Percentiles rank a stretch among this genome's conserved stretches.
phyloP scores from a whole-genome alignment of 2,797 vertebrate species.

The Todus mexicanus region DNA sequence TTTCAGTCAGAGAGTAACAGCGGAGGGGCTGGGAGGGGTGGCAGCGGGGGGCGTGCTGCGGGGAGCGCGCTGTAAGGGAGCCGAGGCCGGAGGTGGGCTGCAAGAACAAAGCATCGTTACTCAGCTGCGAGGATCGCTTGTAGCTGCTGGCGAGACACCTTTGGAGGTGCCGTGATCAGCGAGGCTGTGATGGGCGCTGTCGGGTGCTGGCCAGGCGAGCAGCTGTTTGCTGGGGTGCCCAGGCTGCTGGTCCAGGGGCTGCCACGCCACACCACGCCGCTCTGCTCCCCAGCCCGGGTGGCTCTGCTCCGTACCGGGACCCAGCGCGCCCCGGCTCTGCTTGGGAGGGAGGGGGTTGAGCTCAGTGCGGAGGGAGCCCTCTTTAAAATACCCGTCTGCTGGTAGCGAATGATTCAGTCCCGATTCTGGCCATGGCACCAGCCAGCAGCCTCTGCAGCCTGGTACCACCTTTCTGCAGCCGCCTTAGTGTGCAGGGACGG shows the following conservation, averaged over 20 bases:
- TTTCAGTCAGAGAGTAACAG: accelerated
- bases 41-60: not conserved
- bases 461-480: not conserved
- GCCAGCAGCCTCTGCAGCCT: not conserved
- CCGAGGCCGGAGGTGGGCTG: not conserved
- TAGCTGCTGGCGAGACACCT: not conserved
- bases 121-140: not conserved
- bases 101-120: slow-evolving; percentile 52
- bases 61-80: not conserved
- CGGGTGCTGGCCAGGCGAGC: not conserved
- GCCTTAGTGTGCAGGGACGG: not conserved
- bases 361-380: not conserved
- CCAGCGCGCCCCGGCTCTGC: not conserved
- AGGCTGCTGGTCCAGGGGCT: not conserved
- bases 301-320: not conserved
- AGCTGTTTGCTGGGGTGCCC: not conserved
- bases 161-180: not conserved
- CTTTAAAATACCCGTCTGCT: not conserved
- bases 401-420: not conserved
- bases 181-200: accelerated
- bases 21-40: not conserved
- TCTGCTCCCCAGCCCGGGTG: not conserved
- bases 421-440: not conserved
- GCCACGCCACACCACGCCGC: accelerated
- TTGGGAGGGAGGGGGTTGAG: not conserved